Evolutionary conservation across 2,888 invertebrate genomes (phyloP), one percentile per base, ranked within the genome.

Genomic region (Drosophila sordidula): DNA sequence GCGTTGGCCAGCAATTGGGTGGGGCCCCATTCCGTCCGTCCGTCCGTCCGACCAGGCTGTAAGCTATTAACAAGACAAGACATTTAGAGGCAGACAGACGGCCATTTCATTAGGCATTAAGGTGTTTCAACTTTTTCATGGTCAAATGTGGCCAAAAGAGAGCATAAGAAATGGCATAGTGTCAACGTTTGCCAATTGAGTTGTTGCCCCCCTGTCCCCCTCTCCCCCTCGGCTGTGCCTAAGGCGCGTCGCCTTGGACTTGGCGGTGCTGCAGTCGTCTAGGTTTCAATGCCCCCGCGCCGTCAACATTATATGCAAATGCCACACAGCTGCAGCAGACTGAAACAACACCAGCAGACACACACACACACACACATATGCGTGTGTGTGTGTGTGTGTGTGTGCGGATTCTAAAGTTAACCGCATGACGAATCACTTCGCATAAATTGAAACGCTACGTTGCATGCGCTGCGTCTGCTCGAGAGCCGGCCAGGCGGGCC

Each of bases 381-480:
- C 41, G 50, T 68, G 47, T 61, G 45, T 44, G 45, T 49, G 36
- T 61, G 22, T 54, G 26, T 58, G 45, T 52, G 56, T 80, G 66
- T 75, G 62, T 85, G 85, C 87, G 71, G 77, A 87, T 84, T 89
- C 86, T 89, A 87, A 89, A 86, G 87, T 86, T 89, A 86, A 86
- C 89, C 86, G 86, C 86, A 86, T 86, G 86, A 86, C 86, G 86
- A 86, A 89, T 86, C 86, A 87, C 85, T 85, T 85, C 85, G 89
- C 85, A 85, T 85, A 85, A 85, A 85, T 85, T 85, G 89, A 85
- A 85, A 87, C 85, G 89, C 85, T 87, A 87, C 84, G 81, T 79
- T 87, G 84, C 89, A 78, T 86, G 79, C 75, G 71, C 69, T 70
- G 67, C 76, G 78, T 74, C 81, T 80, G 76, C 78, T 78, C 66